Evolutionary conservation across 2,797 vertebrate genomes (phyloP).

Genomic region (Sebastes kiyomatsui): DNA sequence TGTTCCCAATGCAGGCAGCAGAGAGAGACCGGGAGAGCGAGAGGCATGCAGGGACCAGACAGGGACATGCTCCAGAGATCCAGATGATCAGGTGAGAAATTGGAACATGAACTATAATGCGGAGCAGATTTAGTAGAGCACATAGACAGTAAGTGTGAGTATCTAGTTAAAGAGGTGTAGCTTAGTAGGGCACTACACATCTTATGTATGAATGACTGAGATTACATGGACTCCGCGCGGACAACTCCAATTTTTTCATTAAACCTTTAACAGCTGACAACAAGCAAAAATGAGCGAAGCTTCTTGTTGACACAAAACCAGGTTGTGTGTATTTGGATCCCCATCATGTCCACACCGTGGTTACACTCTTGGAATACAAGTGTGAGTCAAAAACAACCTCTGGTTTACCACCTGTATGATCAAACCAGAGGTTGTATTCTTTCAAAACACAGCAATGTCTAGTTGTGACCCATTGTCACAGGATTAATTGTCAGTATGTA

Average conservation of each 20-base stretch:
- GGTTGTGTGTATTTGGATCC: no score
- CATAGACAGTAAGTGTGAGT: background rate
- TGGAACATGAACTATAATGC: background rate
- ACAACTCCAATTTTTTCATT: background rate
- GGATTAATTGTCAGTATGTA: background rate
- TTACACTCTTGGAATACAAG: background rate
- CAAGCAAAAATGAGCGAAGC: no score
- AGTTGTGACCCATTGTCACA: background rate
- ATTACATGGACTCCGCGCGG: background rate
- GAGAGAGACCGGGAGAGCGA: background rate
- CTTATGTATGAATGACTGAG: background rate
- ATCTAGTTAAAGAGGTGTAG: background rate
- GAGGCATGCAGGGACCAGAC: background rate
- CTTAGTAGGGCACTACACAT: background rate
- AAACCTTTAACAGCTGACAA: background rate
- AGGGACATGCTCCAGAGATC: background rate
- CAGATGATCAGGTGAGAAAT: background rate
- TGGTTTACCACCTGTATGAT: no score
- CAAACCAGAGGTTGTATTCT: no score
- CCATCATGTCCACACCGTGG: no score
- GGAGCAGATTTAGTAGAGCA: background rate
- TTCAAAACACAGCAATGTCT: background rate
- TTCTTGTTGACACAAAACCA: no score
- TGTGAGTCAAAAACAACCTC: background rate
- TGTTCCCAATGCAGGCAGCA: background rate